Percentiles rank a stretch among this genome's conserved stretches.
These are phyloP conservation scores for Pogonomyrmex californicus DNA, from an alignment of 1,140 invertebrate genomes.

Conservation along the genomic window DNA sequence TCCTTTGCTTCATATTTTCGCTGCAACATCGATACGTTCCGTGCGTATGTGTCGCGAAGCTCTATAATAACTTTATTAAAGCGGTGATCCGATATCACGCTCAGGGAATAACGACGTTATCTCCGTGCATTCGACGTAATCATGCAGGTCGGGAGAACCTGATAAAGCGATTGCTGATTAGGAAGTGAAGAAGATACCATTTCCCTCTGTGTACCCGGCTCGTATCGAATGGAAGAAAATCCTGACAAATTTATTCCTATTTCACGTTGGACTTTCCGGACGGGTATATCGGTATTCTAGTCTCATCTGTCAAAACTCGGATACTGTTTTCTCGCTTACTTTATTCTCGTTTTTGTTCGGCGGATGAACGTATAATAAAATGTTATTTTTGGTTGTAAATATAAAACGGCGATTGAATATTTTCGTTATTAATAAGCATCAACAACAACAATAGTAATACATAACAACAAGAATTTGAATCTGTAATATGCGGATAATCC, in stretches of 20 bases:
- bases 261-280: slow-evolving; percentile 19
- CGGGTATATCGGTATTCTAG: slow-evolving; percentile 54
- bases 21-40: background rate
- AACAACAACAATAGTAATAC: background rate
- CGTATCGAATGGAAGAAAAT: slow-evolving; percentile 36
- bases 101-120: slow-evolving; percentile 69
- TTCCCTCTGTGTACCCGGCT: slow-evolving; percentile 30
- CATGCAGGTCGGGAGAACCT: slow-evolving; percentile 60
- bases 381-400: background rate
- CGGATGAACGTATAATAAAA: slow-evolving; percentile 1
- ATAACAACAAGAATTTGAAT: background rate
- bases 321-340: slow-evolving; percentile 34
- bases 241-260: slow-evolving; percentile 60
- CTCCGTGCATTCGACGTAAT: slow-evolving; percentile 70
- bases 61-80: slow-evolving; percentile 73
- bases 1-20: slow-evolving; percentile 38
- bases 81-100: slow-evolving; percentile 67
- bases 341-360: background rate
- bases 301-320: slow-evolving; percentile 32
- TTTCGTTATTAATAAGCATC: background rate
- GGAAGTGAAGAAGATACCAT: slow-evolving; percentile 43
- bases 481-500: background rate
- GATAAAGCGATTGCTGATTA: slow-evolving; percentile 70
- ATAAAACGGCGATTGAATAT: background rate
- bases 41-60: slow-evolving; percentile 19